Evolutionary conservation across 2,113 vertebrate species (phyloP), one percentile per base, ranked within the genome.

Genomic region (Tragelaphus imberbis): DNA sequence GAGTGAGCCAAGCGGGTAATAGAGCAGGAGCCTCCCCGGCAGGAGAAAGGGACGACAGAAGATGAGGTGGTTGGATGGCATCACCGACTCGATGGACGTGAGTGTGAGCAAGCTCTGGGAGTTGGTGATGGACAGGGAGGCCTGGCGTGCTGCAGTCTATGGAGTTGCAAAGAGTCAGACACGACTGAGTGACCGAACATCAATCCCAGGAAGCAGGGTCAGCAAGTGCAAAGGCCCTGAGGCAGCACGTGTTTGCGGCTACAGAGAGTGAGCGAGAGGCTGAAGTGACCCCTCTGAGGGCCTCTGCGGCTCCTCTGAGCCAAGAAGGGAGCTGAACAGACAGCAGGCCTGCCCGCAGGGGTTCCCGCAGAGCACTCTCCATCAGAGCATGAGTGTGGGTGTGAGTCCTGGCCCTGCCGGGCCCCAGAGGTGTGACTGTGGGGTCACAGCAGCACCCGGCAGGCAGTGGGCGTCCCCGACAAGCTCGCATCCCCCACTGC

Each of bases 111-210:
- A 10, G 17, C 65, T 36, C 65, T 4, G 9, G 65, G n/a, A 71
- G 65, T 0, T 5, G 65, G n/a, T 36, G 8, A 36, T 36, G 33
- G 65, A 21, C 17, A 11, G 8, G 65, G 65, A 68, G 33, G 63
- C 65, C 65, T 68, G 65, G n/a, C 8, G 4, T 2, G 71, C 71
- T 25, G 23, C 71, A 2, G 71, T 44, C 36, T 21, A 13, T 3
- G 11, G 71, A 21, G 71, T 14, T 3, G 11, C 71, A 13, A 23
- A 44, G 36, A 75, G 36, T 25, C 36, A 13, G 21, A 75, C 71
- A 25, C 0, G 2, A 75, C 12, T 23, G 21, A 75, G 36, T 0
- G 0, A 13, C 71, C 1, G 3, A 13, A 44, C 11, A 9, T 19
- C n/a, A 71, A 16, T 68, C 55, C 84, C 88, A 12, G 79, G 61